Conservation (phyloP, 2,113 vertebrate genomes). For the Odocoileus hemionus region DNA sequence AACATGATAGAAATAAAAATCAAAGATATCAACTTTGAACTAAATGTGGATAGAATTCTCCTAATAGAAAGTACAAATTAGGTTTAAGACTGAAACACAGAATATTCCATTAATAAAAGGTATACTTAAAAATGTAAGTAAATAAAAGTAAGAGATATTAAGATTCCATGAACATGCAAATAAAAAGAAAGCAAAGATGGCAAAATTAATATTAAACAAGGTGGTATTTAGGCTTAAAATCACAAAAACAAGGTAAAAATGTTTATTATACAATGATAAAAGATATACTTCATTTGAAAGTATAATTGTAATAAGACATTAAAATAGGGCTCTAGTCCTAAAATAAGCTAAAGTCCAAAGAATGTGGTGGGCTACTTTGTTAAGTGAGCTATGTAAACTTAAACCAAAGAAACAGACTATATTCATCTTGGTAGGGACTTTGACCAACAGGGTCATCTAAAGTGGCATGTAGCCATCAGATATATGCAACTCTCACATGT, state of each 20-base stretch:
- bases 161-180: background rate
- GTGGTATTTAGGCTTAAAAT: background rate
- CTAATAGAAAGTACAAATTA: background rate
- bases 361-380: background rate
- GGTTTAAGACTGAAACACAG: slow-evolving; percentile 8
- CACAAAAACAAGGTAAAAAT: background rate
- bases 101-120: background rate
- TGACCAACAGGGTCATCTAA: background rate
- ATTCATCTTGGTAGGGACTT: background rate
- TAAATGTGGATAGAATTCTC: background rate
- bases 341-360: background rate
- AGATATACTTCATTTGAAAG: background rate
- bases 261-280: background rate
- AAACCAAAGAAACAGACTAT: background rate
- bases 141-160: background rate
- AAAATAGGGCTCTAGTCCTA: background rate
- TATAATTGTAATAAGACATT: background rate
- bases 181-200: background rate
- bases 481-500: background rate
- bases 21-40: background rate
- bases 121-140: background rate
- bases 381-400: background rate
- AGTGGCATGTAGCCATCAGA: background rate
- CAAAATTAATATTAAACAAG: background rate
- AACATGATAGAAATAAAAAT: slow-evolving; percentile 4